Conservation (phyloP, 2,113 vertebrate genomes). For the Erythrolamprus reginae region DNA sequence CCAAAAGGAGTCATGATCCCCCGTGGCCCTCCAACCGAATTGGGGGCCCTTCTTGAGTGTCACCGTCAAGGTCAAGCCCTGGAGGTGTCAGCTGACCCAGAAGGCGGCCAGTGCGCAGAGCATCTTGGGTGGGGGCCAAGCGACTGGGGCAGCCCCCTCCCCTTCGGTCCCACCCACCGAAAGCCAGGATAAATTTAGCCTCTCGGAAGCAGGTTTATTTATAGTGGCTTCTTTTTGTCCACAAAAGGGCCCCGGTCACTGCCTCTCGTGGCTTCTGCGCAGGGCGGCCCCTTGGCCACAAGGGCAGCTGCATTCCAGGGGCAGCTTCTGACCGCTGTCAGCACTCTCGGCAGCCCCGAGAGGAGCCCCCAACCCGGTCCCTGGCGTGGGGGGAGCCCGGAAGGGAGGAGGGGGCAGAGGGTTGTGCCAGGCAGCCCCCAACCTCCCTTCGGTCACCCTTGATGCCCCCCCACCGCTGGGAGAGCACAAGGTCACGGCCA, state of each 20-base stretch:
- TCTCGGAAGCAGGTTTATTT: slow-evolving; percentile 36
- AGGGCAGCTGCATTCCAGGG: not conserved
- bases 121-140: not conserved
- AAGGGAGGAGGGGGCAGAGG: not conserved
- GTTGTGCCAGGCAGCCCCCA: not conserved
- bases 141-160: not conserved
- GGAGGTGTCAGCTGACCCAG: not conserved
- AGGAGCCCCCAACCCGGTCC: not conserved
- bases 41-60: not conserved
- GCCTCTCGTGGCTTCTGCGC: not conserved
- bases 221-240: slow-evolving; percentile 27
- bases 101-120: not conserved
- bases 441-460: not conserved
- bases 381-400: not conserved
- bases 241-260: not conserved
- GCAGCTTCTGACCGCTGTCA: slow-evolving; percentile 41
- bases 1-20: not conserved
- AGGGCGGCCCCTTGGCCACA: too few species aligned
- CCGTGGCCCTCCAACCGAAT: not conserved
- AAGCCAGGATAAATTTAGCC: not conserved
- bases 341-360: not conserved
- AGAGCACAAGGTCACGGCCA: not conserved
- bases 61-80: not conserved
- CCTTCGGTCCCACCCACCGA: not conserved
- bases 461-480: fast-evolving